These are phyloP conservation scores for Glaucidium brasilianum DNA, from an alignment of 2,113 vertebrate species.

Conservation along the genomic window DNA sequence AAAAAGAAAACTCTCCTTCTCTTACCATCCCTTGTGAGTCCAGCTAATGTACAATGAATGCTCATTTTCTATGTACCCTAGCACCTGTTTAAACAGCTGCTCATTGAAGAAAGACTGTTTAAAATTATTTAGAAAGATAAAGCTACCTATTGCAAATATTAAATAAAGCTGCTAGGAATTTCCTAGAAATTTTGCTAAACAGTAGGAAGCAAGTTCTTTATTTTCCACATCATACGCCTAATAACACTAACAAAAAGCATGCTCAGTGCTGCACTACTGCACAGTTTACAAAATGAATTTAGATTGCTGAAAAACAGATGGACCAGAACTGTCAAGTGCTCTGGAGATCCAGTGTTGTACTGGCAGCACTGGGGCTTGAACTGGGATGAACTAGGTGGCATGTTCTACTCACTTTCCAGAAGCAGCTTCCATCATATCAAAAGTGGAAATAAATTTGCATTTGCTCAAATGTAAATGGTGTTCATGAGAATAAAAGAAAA, in stretches of 20 bases:
- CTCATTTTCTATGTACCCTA: not conserved
- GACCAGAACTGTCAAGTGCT: not conserved
- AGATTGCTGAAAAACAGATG: not conserved
- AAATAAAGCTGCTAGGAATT: conserved; percentile 36
- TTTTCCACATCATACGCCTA: conserved; percentile 14
- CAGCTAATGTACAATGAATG: not conserved
- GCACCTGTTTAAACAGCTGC: conserved; percentile 9
- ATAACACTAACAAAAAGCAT: not conserved
- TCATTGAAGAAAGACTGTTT: not conserved
- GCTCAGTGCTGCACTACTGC: not conserved
- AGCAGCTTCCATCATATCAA: conserved; percentile 7
- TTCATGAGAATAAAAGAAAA: conserved; percentile 2
- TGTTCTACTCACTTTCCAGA: not conserved
- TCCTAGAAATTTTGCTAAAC: conserved; percentile 7
- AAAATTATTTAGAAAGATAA: not conserved
- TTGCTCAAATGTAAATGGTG: not conserved
- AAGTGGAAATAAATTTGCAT: not conserved
- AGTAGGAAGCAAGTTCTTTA: conserved; percentile 16
- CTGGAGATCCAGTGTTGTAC: not conserved
- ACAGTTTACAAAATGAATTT: not conserved
- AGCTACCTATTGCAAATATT: conserved; percentile 15
- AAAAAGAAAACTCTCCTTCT: not conserved
- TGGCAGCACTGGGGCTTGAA: not conserved
- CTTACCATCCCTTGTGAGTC: not conserved
- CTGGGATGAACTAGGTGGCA: not conserved